Evolutionary conservation across 2,113 vertebrate species (phyloP).

Genomic region (Sinocyclocheilus maitianheensis): DNA sequence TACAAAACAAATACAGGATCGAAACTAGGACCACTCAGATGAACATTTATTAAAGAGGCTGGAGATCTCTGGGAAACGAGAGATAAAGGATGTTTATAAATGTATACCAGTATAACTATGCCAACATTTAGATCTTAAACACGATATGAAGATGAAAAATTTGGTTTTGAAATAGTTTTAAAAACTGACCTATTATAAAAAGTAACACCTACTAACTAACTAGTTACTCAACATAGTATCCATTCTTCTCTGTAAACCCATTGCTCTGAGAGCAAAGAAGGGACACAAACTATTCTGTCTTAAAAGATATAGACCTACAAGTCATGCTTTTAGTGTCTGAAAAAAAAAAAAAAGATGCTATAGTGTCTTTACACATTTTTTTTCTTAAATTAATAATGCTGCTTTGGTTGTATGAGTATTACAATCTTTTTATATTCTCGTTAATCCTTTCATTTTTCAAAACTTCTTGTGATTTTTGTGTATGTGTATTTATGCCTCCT

Average conservation of each 20-base stretch:
- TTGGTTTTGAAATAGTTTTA: too few species aligned
- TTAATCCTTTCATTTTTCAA: background rate
- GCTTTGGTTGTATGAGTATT: background rate
- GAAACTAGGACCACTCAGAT: background rate
- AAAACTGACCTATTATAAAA: background rate
- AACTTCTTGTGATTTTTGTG: background rate
- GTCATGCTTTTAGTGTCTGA: too few species aligned
- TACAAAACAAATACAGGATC: conserved; percentile 12
- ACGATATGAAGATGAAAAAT: background rate
- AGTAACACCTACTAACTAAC: background rate
- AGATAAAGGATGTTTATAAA: background rate
- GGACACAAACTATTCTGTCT: background rate
- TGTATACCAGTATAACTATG: background rate
- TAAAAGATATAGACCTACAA: background rate
- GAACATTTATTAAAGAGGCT: background rate
- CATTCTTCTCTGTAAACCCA: background rate
- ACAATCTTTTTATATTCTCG: background rate
- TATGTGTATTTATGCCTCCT: background rate
- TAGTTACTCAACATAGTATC: background rate
- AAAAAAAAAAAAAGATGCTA: background rate
- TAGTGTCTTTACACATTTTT: background rate
- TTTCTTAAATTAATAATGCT: background rate
- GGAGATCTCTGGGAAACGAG: background rate
- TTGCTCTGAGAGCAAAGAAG: background rate
- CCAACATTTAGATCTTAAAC: background rate